Conservation (phyloP, 2,888 invertebrate species). For the Abscondita cerata region DNA sequence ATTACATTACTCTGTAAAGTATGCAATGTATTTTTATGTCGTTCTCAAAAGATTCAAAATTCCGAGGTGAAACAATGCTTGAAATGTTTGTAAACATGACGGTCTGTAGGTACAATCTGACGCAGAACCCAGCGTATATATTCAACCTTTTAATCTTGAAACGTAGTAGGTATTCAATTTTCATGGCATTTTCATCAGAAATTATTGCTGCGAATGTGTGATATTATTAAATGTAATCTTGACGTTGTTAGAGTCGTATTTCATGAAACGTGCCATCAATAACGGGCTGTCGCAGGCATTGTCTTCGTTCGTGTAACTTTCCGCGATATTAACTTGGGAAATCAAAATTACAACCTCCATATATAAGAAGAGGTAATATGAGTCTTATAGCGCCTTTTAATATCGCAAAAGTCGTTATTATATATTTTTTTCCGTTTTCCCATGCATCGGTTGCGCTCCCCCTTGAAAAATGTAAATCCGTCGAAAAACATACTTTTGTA, state of each 20-base stretch:
- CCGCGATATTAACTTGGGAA: constrained; percentile 34
- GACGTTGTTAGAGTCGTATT: constrained; percentile 33
- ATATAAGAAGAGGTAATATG: constrained; percentile 35
- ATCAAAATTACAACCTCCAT: constrained; percentile 37
- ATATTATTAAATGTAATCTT: constrained; percentile 32
- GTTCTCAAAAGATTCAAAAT: no score
- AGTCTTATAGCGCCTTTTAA: constrained; percentile 34
- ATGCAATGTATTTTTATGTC: no score
- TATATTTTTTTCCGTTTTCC: constrained; percentile 21
- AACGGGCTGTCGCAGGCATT: constrained; percentile 29
- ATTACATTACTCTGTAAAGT: no score
- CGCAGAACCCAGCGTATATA: background rate
- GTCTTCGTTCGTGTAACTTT: constrained; percentile 34
- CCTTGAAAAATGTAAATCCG: constrained; percentile 24
- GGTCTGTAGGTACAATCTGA: constrained; percentile 9
- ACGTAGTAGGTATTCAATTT: constrained; percentile 19
- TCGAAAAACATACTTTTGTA: background rate
- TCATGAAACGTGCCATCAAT: constrained; percentile 31
- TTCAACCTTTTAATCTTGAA: constrained; percentile 18
- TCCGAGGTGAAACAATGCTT: constrained; percentile 5
- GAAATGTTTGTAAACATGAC: constrained; percentile 12
- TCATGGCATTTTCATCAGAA: constrained; percentile 33
- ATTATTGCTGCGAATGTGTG: constrained; percentile 26
- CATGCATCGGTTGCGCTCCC: constrained; percentile 17
- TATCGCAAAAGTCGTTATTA: constrained; percentile 33